Evolutionary conservation across 2,888 invertebrate genomes (phyloP).

Genomic region (Brachyptera risi): DNA sequence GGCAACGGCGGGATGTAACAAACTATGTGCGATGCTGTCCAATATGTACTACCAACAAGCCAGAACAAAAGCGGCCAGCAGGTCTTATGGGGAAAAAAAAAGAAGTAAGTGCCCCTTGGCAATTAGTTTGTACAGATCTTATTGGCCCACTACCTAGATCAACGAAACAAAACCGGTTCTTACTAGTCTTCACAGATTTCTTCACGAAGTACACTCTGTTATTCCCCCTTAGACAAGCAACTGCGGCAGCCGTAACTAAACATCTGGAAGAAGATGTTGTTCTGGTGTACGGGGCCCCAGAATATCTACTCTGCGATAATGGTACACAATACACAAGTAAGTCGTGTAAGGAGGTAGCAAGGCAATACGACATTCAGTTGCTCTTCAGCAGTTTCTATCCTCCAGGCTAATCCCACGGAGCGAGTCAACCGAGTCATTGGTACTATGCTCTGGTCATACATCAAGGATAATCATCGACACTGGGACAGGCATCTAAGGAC

Average conservation of each 20-base stretch:
- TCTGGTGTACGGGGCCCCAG: not conserved
- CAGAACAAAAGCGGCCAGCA: constrained; percentile 30
- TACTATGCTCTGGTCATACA: constrained; percentile 9
- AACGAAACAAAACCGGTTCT: not conserved
- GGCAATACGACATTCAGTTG: not conserved
- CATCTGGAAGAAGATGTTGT: not conserved
- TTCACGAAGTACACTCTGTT: not conserved
- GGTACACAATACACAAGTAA: not conserved
- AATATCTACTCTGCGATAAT: not conserved
- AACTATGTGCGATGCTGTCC: constrained; percentile 35
- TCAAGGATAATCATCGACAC: not conserved
- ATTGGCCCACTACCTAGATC: constrained; percentile 34
- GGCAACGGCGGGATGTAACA: constrained; percentile 34
- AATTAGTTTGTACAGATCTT: constrained; percentile 31
- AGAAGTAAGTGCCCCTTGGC: constrained; percentile 31
- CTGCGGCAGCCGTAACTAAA: not conserved
- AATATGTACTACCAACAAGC: constrained; percentile 35
- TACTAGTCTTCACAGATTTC: not conserved
- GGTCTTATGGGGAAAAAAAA: constrained; percentile 35
- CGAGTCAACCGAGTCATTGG: constrained; percentile 10
- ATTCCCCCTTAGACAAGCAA: not conserved
- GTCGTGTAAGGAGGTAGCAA: not conserved
- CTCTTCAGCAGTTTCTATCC: not conserved
- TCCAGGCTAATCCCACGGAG: constrained; percentile 20
- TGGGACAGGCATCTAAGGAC: constrained; percentile 12